Evolutionary conservation across 2,797 vertebrate genomes (phyloP).

Genomic region (Acomys russatus): DNA sequence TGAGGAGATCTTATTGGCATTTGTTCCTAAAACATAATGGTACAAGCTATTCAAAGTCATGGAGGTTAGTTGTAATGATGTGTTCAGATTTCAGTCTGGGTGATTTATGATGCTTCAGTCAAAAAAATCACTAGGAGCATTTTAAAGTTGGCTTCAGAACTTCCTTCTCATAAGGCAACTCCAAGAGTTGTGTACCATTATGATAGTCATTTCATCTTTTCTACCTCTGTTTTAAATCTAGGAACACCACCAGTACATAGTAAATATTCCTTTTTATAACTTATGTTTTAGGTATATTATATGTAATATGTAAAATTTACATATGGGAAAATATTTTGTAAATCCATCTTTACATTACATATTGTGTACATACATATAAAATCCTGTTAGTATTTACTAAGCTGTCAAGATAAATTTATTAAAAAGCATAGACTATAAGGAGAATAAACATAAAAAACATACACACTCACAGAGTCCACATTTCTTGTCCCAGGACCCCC

Average conservation of each 20-base stretch:
- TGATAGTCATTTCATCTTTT: background rate
- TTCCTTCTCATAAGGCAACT: background rate
- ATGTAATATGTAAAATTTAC: background rate
- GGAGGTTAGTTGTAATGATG: background rate
- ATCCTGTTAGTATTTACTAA: background rate
- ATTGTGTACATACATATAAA: background rate
- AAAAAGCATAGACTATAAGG: background rate
- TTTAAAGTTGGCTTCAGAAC: background rate
- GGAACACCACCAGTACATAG: background rate
- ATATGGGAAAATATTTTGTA: background rate
- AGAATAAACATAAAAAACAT: background rate
- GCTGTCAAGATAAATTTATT: slow-evolving; percentile 9
- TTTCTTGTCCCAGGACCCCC: background rate
- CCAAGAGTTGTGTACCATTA: background rate
- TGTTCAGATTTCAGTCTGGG: background rate
- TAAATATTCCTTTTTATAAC: background rate
- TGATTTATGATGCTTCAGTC: background rate
- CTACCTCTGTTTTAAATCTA: slow-evolving; percentile 53
- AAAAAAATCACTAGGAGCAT: background rate
- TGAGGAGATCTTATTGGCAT: background rate
- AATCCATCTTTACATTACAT: background rate
- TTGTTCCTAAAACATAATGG: background rate
- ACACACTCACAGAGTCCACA: background rate
- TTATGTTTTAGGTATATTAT: background rate
- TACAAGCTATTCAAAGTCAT: background rate